Base-by-base conservation (phyloP, 2,888 invertebrate genomes). In the Phyllotreta striolata region DNA sequence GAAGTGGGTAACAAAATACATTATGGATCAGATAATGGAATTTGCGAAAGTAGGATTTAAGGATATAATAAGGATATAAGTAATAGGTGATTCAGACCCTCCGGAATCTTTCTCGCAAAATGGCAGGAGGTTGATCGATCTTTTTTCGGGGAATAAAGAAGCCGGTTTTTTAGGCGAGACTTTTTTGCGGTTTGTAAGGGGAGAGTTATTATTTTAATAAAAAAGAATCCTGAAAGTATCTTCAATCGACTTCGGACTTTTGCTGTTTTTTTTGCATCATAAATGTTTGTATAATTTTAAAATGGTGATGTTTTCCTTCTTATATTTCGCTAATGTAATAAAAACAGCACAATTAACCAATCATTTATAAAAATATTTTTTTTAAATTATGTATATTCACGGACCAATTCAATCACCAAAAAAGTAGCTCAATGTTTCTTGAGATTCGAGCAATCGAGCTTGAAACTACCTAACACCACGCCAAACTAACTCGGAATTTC, bases 1-100 rank as follows among this genome's bases (percentile, higher is more conserved):
- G 41, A 58, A 58, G 58, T 58, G 58, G 58, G 35, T 58, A 58
- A 51, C 58, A 58, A 51, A 58, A 58, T 58, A 58, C 51, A 41
- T 51, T 51, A 24, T 13, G 58, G 43, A 58, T 58, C 40, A 51
- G 58, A 49, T 58, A 58, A 58, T 58, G 58, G 58, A 58, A 58
- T 58, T 58, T 40, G 57, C 49, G 39, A 49, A 58, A 13, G 49
- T 49, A 47, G 47, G 37, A 38, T 44, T 56, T 56, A 56, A 37
- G 13, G 46, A 8, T 47, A 47, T 47, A 47, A 47, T 47, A 47
- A 49, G 49, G 43, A 46, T 57, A 57, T 57, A 57, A 57, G 57
- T 57, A 39, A 57, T 38, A 46, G 57, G 39, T 52, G 13, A 52
- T 52, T 52, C 38, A 52, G 13, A 52, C 38, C 13, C 52, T 12